Evolutionary conservation across 1,140 invertebrate species (phyloP).

Genomic region (Scaptomyza hsui): DNA sequence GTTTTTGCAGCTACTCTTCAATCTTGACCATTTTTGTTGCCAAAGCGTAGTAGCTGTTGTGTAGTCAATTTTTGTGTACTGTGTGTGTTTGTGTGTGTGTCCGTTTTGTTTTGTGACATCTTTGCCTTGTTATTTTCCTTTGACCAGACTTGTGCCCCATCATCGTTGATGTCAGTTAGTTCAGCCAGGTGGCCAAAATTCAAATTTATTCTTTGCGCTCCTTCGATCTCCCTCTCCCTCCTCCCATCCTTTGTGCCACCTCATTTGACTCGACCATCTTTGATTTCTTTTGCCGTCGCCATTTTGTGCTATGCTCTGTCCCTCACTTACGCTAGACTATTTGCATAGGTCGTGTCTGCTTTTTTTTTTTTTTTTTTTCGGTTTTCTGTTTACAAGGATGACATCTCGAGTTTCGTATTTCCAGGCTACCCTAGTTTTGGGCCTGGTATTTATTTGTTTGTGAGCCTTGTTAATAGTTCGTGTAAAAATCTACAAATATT

Average conservation of each 20-base stretch:
- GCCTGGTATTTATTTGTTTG: constrained; percentile 42
- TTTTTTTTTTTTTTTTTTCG: neutral
- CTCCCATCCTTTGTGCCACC: constrained; percentile 30
- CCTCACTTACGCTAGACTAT: constrained; percentile 40
- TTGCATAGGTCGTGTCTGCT: constrained; percentile 54
- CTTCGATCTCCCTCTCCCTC: neutral
- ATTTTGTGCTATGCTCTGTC: constrained; percentile 19
- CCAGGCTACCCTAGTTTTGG: constrained; percentile 27
- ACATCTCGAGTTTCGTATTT: constrained; percentile 58
- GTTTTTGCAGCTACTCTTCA: constrained; percentile 5
- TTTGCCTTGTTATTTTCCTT: constrained; percentile 76
- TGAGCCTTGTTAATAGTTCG: constrained; percentile 76
- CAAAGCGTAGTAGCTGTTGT: neutral
- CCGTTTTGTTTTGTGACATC: constrained; percentile 49
- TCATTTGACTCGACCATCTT: constrained; percentile 26
- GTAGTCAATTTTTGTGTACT: constrained; percentile 10
- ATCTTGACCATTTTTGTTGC: constrained; percentile 8
- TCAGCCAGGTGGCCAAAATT: constrained; percentile 66
- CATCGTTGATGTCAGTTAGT: neutral
- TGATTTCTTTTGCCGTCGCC: constrained; percentile 30
- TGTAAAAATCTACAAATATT: constrained; percentile 84
- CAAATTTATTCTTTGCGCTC: constrained; percentile 58
- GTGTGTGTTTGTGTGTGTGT: constrained; percentile 33
- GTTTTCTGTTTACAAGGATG: constrained; percentile 13
- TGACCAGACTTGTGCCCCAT: constrained; percentile 30